Evolutionary conservation across 2,888 invertebrate species (phyloP).

Genomic region (Myopa testacea): DNA sequence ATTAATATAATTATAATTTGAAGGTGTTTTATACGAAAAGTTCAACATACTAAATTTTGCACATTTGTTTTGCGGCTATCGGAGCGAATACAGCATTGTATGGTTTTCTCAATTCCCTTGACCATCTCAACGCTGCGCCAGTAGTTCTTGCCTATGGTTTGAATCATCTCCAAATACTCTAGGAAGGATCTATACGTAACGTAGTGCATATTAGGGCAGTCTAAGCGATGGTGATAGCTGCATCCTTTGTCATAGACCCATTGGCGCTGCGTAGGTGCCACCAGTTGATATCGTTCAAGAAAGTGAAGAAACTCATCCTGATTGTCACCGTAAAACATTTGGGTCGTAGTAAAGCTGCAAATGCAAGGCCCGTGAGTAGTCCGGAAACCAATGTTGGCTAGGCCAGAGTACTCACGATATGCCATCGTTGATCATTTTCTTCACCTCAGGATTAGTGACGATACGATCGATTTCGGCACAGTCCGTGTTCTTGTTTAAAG

Average conservation of each 20-base stretch:
- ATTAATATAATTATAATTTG: constrained; percentile 17
- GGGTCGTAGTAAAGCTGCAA: constrained; percentile 79
- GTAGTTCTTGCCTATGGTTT: constrained; percentile 57
- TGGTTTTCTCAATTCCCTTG: constrained; percentile 44
- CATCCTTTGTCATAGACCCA: constrained; percentile 75
- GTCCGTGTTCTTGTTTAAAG: constrained; percentile 80
- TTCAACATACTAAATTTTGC: constrained; percentile 50
- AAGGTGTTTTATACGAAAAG: constrained; percentile 30
- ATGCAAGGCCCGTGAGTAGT: background rate
- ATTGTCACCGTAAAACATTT: constrained; percentile 79
- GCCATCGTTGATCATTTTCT: constrained; percentile 84
- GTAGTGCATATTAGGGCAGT: constrained; percentile 58
- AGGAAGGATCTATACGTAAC: constrained; percentile 59
- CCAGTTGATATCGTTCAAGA: constrained; percentile 76
- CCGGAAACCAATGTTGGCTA: background rate
- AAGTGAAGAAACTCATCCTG: constrained; percentile 79
- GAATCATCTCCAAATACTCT: constrained; percentile 60
- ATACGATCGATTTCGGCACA: constrained; percentile 79
- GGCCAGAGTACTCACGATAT: constrained; percentile 74
- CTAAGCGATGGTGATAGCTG: constrained; percentile 58
- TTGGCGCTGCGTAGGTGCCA: constrained; percentile 79
- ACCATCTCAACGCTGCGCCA: constrained; percentile 57
- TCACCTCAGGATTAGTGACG: constrained; percentile 76
- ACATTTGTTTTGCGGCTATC: constrained; percentile 47
- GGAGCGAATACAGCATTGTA: constrained; percentile 46